These are phyloP conservation scores for Selenia dentaria DNA, from an alignment of 2,888 invertebrate genomes.

Conservation along the genomic window DNA sequence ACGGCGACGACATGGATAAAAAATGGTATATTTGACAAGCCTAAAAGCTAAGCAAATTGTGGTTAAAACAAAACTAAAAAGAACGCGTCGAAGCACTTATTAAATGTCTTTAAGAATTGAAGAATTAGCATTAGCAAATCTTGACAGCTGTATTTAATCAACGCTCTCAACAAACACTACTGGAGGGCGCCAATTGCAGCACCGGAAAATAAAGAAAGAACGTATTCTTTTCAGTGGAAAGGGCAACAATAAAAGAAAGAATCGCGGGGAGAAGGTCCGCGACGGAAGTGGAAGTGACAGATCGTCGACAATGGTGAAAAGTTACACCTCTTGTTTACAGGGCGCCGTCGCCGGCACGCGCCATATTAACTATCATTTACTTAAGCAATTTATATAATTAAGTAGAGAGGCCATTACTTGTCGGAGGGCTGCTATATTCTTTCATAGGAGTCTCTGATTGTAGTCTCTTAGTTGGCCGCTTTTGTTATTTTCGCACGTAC, in stretches of 20 bases:
- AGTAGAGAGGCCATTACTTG: constrained; percentile 72
- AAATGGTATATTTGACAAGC: constrained; percentile 37
- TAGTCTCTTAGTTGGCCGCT: constrained; percentile 47
- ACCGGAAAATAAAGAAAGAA: constrained; percentile 63
- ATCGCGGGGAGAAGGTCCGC: constrained; percentile 62
- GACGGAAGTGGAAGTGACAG: constrained; percentile 82
- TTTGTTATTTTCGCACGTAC: constrained; percentile 21
- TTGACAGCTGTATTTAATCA: constrained; percentile 79
- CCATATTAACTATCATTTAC: constrained; percentile 82
- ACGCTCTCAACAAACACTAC: constrained; percentile 72
- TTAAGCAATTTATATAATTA: constrained; percentile 84
- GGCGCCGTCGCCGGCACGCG: constrained; percentile 59
- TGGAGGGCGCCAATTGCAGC: constrained; percentile 80
- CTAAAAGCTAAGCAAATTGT: constrained; percentile 65
- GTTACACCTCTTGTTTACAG: constrained; percentile 84
- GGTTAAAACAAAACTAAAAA: no score
- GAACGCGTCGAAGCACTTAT: no score
- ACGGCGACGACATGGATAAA: constrained; percentile 73
- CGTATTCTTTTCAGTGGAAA: constrained; percentile 75
- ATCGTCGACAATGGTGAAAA: constrained; percentile 80
- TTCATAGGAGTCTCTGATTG: constrained; percentile 65
- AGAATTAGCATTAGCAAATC: constrained; percentile 47
- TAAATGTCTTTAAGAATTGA: no score
- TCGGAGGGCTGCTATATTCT: constrained; percentile 70
- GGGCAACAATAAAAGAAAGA: constrained; percentile 78